Evolutionary conservation across 1,140 invertebrate genomes (phyloP).

Genomic region (Heliconius himera): DNA sequence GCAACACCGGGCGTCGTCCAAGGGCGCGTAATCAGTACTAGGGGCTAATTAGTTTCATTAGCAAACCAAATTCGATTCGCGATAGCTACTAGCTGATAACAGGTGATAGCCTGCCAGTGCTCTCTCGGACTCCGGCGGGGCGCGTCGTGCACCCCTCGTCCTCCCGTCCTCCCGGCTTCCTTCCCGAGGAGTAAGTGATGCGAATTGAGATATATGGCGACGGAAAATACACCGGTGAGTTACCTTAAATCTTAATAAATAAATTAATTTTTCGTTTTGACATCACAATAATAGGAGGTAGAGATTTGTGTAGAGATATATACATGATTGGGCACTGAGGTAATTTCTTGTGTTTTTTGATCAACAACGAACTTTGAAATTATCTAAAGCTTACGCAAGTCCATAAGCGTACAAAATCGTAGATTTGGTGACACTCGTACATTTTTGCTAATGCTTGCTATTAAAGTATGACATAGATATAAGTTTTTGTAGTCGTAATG

Average conservation of each 20-base stretch:
- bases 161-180: background rate
- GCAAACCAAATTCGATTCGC: slow-evolving; percentile 36
- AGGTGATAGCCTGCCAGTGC: background rate
- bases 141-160: background rate
- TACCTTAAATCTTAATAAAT: background rate
- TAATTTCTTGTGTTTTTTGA: too few species aligned
- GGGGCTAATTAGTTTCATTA: slow-evolving; percentile 26
- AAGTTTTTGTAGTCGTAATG: too few species aligned
- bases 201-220: background rate
- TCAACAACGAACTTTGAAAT: background rate
- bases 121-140: background rate
- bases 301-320: too few species aligned
- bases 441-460: too few species aligned
- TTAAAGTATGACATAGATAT: too few species aligned
- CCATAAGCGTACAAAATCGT: background rate
- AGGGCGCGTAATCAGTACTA: background rate
- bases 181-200: background rate
- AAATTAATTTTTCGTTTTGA: too few species aligned
- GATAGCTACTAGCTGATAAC: slow-evolving; percentile 30
- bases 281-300: too few species aligned
- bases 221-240: background rate
- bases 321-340: too few species aligned
- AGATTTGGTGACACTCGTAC: background rate
- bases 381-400: background rate
- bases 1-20: background rate